Base-by-base conservation (phyloP, 2,888 invertebrate species). In the Lepidochrysops patricia region DNA sequence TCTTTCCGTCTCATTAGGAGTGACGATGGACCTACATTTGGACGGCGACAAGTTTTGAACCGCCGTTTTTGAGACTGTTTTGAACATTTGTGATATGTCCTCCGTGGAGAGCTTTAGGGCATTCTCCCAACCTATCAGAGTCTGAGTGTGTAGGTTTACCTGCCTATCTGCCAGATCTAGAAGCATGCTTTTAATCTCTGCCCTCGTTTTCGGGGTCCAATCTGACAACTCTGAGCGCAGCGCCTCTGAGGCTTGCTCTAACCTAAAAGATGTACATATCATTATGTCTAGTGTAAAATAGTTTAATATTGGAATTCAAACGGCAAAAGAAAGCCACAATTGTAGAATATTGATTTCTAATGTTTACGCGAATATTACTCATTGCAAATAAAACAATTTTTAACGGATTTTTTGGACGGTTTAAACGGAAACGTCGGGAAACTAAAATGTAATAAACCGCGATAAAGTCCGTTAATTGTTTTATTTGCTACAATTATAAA, bases 231-330 rank as follows among this genome's bases (percentile, higher is more conserved):
- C 88, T 0, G 84, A 80, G 0, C 88, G 77, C 0, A 88, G 69
- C 0, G 87, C 85, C 57, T 88, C 87, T 0, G 87, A 84, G 0
- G 86, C 84, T 66, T 87, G 88, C 9, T 86, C 86, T 49, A 89
- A 63, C 59, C 87, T 88, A 70, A 23, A 62, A 66, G 35, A 12
- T 4, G 1, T 19, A 35, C 4, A 35, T 27, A 27, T 19, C n/a
- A 43, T 35, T 32, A 7, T 25, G 32, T 25, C 12, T 13, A n/a
- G 7, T 29, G 12, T 35, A n/a, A n/a, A n/a, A n/a, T n/a, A n/a
- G n/a, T n/a, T n/a, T n/a, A n/a, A n/a, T n/a, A n/a, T n/a, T n/a
- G n/a, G n/a, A n/a, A n/a, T n/a, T n/a, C n/a, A n/a, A n/a, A n/a
- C n/a, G n/a, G n/a, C n/a, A n/a, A n/a, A n/a, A n/a, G n/a, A n/a